Evolutionary conservation across 2,888 invertebrate genomes (phyloP).

Genomic region (Odontocolon sp.): DNA sequence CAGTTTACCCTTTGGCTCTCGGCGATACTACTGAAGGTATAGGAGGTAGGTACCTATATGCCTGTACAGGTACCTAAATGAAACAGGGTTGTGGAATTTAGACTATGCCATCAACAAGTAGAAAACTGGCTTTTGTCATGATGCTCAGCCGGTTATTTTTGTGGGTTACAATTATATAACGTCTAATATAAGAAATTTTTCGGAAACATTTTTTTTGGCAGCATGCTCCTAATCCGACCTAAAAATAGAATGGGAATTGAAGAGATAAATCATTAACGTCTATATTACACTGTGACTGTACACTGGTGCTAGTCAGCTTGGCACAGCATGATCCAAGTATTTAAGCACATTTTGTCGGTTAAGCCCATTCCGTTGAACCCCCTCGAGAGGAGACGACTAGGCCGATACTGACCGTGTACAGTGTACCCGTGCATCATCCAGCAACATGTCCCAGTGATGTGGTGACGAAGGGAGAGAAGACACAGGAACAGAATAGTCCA

Average conservation of each 20-base stretch:
- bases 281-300: constrained; percentile 33
- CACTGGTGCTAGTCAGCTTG: constrained; percentile 33
- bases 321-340: constrained; percentile 57
- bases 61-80: constrained; percentile 27
- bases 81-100: constrained; percentile 17
- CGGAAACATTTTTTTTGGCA: too few species aligned
- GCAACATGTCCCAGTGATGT: constrained; percentile 41
- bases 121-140: constrained; percentile 26
- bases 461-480: constrained; percentile 43
- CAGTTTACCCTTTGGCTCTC: constrained; percentile 62
- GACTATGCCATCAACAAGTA: background rate
- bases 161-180: too few species aligned
- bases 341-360: constrained; percentile 68
- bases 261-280: constrained; percentile 17
- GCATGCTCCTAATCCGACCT: background rate
- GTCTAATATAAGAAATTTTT: background rate
- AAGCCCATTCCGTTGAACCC: constrained; percentile 43
- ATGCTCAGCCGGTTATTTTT: too few species aligned
- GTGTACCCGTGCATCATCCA: constrained; percentile 36
- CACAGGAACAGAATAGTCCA: constrained; percentile 45
- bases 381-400: constrained; percentile 16
- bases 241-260: background rate
- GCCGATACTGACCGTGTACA: background rate
- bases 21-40: constrained; percentile 42
- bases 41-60: constrained; percentile 12